A percentile compares a stretch with the other conserved stretches of the same genome.
These are phyloP conservation scores for Threskiornis aethiopicus DNA, from an alignment of 2,797 vertebrate genomes.

Conservation along the genomic window DNA sequence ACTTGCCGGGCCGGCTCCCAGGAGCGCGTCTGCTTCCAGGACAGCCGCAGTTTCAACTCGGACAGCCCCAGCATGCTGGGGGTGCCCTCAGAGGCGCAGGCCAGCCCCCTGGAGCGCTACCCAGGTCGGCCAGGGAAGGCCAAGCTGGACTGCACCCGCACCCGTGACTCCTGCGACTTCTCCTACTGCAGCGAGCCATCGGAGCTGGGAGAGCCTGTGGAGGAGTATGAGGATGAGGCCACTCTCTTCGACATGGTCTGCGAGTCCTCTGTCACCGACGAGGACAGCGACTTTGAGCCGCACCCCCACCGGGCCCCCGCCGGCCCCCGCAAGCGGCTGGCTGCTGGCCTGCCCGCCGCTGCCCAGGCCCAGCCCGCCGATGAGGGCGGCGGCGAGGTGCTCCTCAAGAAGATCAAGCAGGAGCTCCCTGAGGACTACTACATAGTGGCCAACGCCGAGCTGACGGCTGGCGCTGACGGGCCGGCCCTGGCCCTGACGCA, in stretches of 20 bases:
- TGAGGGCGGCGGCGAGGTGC: slow-evolving; percentile 65
- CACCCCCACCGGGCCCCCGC: slow-evolving; percentile 63
- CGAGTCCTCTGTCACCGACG: slow-evolving; percentile 87
- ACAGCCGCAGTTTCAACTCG: slow-evolving; percentile 82
- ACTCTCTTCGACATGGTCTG: slow-evolving; percentile 87
- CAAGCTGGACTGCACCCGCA: slow-evolving; percentile 80
- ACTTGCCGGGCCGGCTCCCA: slow-evolving; percentile 83
- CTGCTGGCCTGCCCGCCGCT: neutral
- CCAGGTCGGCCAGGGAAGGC: slow-evolving; percentile 74
- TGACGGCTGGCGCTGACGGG: slow-evolving; percentile 72
- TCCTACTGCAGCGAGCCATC: slow-evolving; percentile 88
- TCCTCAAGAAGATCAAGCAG: slow-evolving; percentile 89
- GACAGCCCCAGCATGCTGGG: slow-evolving; percentile 84
- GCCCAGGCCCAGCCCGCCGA: slow-evolving; percentile 67
- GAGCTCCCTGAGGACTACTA: slow-evolving; percentile 86
- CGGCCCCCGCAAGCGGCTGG: slow-evolving; percentile 72
- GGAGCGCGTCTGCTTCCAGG: slow-evolving; percentile 83
- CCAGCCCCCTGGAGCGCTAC: slow-evolving; percentile 81
- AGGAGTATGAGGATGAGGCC: slow-evolving; percentile 85
- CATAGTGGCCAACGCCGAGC: slow-evolving; percentile 82
- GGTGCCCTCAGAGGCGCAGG: slow-evolving; percentile 77
- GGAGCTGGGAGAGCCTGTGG: slow-evolving; percentile 80
- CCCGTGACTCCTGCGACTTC: slow-evolving; percentile 85
- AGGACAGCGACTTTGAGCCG: slow-evolving; percentile 85
- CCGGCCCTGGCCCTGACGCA: slow-evolving; percentile 77